These are phyloP conservation scores for Calephelis perditalis DNA, from an alignment of 2,888 invertebrate species.

Conservation along the genomic window DNA sequence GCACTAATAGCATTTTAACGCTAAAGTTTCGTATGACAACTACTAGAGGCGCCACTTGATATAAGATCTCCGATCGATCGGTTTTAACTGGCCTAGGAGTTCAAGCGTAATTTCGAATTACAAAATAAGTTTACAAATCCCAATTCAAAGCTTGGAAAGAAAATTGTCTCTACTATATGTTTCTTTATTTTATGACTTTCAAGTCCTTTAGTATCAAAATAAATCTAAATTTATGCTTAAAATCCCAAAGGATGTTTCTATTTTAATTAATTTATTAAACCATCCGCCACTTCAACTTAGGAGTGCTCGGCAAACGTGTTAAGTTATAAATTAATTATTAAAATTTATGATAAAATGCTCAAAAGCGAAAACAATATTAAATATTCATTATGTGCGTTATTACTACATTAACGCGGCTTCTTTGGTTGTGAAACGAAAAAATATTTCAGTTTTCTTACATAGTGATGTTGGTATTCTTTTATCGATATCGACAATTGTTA, in stretches of 20 bases:
- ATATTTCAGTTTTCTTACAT: conserved; percentile 40
- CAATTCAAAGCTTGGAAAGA: too few species aligned
- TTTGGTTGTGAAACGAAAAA: conserved; percentile 36
- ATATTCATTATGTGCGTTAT: conserved; percentile 63
- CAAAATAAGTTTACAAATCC: too few species aligned
- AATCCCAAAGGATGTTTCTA: conserved; percentile 4
- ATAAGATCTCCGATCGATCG: too few species aligned
- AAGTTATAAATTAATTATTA: conserved; percentile 58
- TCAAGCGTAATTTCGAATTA: too few species aligned
- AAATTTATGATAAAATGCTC: conserved; percentile 51
- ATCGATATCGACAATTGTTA: conserved; percentile 19
- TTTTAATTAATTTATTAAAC: conserved; percentile 7
- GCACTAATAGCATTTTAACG: too few species aligned
- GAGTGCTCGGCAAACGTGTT: conserved; percentile 53
- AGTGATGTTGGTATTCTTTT: conserved; percentile 1
- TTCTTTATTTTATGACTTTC: neutral
- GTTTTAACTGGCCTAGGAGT: too few species aligned
- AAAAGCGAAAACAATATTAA: conserved; percentile 62
- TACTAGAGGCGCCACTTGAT: too few species aligned
- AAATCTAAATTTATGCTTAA: neutral
- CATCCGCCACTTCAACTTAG: conserved; percentile 28
- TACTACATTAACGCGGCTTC: conserved; percentile 39
- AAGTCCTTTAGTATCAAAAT: conserved; percentile 2
- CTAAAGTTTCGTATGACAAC: too few species aligned
- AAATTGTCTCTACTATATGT: neutral